phyloP scores from a whole-genome alignment of 1,140 invertebrate genomes.

The Amphibalanus amphitrite region DNA sequence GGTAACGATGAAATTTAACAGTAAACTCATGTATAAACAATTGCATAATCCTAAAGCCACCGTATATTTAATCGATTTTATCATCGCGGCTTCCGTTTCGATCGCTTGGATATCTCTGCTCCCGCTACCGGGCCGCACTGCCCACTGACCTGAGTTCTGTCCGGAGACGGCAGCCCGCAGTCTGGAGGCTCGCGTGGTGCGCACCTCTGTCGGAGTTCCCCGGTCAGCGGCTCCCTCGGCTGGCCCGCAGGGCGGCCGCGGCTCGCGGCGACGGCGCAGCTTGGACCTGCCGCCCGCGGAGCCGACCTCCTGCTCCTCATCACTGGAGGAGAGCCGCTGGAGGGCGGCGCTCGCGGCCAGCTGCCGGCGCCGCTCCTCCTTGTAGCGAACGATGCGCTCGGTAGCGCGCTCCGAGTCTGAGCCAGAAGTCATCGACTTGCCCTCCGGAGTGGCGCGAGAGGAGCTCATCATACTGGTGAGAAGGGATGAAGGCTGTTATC shows the following conservation, averaged over 20 bases:
- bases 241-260: too few species aligned
- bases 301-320: slow-evolving; percentile 12
- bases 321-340: slow-evolving; percentile 6
- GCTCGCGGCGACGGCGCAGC: not conserved
- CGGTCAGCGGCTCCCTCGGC: not conserved
- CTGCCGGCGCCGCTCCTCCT: slow-evolving; percentile 43
- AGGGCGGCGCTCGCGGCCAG: slow-evolving; percentile 24
- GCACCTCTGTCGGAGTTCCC: not conserved
- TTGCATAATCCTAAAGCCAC: too few species aligned
- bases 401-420: slow-evolving; percentile 21
- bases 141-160: not conserved
- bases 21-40: too few species aligned
- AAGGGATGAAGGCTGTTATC: too few species aligned
- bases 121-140: too few species aligned
- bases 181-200: not conserved
- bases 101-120: too few species aligned
- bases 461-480: not conserved
- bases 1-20: too few species aligned
- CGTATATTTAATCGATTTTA: too few species aligned
- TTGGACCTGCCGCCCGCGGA: not conserved
- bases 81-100: too few species aligned
- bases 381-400: slow-evolving; percentile 43
- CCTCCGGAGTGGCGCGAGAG: not conserved
- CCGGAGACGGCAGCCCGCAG: not conserved
- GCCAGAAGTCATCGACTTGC: not conserved